These are phyloP conservation scores for Poeciliopsis occidentalis DNA, from an alignment of 2,113 vertebrate species.

Conservation along the genomic window DNA sequence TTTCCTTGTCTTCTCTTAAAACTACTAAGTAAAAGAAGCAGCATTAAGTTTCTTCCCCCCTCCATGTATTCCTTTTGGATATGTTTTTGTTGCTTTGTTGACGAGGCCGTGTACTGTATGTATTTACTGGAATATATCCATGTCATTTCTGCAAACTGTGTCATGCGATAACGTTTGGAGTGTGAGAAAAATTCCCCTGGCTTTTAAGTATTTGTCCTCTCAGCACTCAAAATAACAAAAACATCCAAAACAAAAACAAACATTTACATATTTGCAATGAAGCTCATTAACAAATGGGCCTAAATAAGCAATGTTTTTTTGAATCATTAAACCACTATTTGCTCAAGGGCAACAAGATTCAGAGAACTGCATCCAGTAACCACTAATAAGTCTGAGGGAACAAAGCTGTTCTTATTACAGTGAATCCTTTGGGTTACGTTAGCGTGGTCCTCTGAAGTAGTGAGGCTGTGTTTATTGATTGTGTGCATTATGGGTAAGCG, in stretches of 20 bases:
- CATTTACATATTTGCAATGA: neutral
- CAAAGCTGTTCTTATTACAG: neutral
- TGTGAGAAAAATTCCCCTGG: neutral
- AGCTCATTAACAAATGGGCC: no score
- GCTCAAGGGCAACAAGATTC: neutral
- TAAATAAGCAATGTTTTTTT: no score
- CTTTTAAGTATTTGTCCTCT: neutral
- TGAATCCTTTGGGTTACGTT: neutral
- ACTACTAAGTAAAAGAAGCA: neutral
- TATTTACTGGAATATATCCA: neutral
- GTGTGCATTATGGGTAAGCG: neutral
- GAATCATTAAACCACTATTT: neutral
- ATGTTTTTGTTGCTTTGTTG: neutral
- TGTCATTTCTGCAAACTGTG: neutral
- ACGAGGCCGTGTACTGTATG: neutral
- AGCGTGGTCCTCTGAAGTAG: neutral
- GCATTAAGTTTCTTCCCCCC: neutral
- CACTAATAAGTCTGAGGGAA: neutral
- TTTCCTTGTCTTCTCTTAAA: neutral
- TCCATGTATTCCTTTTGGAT: neutral
- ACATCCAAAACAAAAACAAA: no score
- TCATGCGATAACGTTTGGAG: neutral
- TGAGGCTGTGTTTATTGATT: neutral
- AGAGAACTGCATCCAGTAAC: neutral
- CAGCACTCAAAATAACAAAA: neutral